Percentiles rank a stretch among this genome's conserved stretches.
These are phyloP conservation scores for Cylloceria caligata DNA, from an alignment of 2,888 invertebrate genomes.

Conservation along the genomic window DNA sequence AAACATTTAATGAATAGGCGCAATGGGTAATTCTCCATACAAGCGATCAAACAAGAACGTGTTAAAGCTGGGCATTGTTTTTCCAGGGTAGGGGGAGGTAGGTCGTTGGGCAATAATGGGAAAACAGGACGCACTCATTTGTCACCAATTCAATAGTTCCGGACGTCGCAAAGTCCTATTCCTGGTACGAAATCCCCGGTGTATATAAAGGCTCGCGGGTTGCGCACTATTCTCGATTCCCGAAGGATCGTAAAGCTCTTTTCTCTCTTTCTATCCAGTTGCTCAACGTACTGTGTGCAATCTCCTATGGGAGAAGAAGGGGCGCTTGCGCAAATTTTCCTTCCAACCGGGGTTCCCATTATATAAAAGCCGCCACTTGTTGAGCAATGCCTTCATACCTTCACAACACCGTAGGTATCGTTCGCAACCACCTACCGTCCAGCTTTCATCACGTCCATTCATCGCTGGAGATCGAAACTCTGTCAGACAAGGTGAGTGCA, in stretches of 20 bases:
- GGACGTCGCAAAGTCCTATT: conserved; percentile 38
- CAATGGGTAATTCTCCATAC: neutral
- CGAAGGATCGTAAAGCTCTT: conserved; percentile 62
- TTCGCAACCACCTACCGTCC: conserved; percentile 70
- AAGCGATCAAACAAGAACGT: neutral
- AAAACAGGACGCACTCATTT: conserved; percentile 59
- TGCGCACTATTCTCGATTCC: conserved; percentile 42
- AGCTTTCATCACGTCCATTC: conserved; percentile 63
- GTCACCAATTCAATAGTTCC: conserved; percentile 63
- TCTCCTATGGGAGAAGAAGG: conserved; percentile 41
- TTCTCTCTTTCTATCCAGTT: conserved; percentile 22
- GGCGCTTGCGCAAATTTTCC: conserved; percentile 77
- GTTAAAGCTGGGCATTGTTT: conserved; percentile 38
- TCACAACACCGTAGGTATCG: conserved; percentile 78
- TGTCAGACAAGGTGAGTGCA: conserved; percentile 25
- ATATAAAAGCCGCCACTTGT: conserved; percentile 84
- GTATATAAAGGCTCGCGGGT: conserved; percentile 15
- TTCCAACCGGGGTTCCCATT: conserved; percentile 65
- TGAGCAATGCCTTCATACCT: conserved; percentile 82
- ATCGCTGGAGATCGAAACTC: conserved; percentile 18
- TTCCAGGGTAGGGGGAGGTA: neutral
- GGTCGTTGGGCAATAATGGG: conserved; percentile 54
- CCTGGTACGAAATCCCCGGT: conserved; percentile 58
- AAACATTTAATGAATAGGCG: conserved; percentile 4
- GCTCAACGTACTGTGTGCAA: neutral